Evolutionary conservation across 2,888 invertebrate species (phyloP).

Genomic region (Tenodera sinensis): DNA sequence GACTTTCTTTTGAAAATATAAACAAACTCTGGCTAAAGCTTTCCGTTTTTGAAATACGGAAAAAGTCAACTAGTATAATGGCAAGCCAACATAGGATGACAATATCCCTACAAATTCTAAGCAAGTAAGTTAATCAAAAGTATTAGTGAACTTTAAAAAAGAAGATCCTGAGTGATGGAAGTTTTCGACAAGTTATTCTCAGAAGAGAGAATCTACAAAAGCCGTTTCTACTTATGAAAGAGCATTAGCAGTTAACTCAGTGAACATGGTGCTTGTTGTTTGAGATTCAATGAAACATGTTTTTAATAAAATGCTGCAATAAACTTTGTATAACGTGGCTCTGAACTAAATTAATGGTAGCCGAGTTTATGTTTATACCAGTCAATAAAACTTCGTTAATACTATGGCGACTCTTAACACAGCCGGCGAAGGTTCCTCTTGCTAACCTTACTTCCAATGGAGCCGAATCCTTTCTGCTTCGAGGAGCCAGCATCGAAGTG

Average conservation of each 20-base stretch:
- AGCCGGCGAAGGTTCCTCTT: conserved; percentile 21
- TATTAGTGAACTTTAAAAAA: background rate
- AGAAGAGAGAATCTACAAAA: background rate
- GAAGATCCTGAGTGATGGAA: background rate
- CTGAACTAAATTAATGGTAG: background rate
- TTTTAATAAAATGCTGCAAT: background rate
- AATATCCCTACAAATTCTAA: background rate
- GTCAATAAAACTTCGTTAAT: too few relatives aligned
- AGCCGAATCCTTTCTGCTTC: background rate
- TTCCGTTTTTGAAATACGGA: background rate
- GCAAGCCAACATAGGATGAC: background rate
- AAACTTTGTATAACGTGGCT: background rate
- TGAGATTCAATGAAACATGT: background rate
- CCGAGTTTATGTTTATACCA: too few relatives aligned
- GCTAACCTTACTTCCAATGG: conserved; percentile 21
- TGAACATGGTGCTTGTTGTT: background rate
- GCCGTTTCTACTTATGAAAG: background rate
- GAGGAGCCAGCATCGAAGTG: background rate
- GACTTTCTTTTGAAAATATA: too few relatives aligned
- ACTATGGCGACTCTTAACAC: background rate
- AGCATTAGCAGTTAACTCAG: background rate
- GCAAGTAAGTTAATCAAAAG: background rate
- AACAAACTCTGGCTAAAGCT: background rate
- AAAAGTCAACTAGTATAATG: background rate
- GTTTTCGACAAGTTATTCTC: background rate